Conservation (phyloP, 2,888 invertebrate genomes). For the Pyrrhosoma nymphula region DNA sequence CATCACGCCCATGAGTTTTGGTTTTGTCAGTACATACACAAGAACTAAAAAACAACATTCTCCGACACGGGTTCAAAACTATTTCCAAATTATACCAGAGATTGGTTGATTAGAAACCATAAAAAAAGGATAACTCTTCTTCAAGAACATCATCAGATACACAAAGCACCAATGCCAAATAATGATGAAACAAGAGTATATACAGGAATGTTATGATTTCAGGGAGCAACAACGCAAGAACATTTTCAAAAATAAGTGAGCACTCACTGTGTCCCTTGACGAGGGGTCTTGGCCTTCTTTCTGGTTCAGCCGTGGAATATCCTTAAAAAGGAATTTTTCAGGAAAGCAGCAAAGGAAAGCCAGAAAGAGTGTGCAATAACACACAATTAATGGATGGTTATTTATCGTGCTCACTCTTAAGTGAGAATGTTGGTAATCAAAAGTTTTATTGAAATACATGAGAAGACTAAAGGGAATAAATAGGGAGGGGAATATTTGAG, state of each 20-base stretch:
- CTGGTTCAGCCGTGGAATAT: constrained; percentile 66
- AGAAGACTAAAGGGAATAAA: background rate
- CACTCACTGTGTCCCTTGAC: constrained; percentile 48
- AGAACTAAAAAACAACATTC: background rate
- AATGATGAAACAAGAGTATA: background rate
- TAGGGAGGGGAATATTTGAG: background rate
- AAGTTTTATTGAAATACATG: background rate
- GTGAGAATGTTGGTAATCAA: background rate
- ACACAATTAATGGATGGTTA: background rate
- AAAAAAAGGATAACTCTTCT: background rate
- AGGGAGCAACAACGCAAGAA: background rate
- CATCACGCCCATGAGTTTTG: background rate
- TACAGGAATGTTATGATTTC: background rate
- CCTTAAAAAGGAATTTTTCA: constrained; percentile 68
- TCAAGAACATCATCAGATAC: background rate
- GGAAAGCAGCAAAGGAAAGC: constrained; percentile 57
- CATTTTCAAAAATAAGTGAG: constrained; percentile 23
- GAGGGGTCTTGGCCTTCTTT: constrained; percentile 49
- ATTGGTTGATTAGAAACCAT: background rate
- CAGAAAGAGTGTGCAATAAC: constrained; percentile 36
- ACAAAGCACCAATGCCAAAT: background rate
- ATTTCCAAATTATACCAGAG: background rate
- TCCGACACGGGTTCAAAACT: background rate
- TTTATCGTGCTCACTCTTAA: background rate
- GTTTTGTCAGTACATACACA: background rate